phyloP scores from a whole-genome alignment of 23 tunicate species.

The Styela plicata region DNA sequence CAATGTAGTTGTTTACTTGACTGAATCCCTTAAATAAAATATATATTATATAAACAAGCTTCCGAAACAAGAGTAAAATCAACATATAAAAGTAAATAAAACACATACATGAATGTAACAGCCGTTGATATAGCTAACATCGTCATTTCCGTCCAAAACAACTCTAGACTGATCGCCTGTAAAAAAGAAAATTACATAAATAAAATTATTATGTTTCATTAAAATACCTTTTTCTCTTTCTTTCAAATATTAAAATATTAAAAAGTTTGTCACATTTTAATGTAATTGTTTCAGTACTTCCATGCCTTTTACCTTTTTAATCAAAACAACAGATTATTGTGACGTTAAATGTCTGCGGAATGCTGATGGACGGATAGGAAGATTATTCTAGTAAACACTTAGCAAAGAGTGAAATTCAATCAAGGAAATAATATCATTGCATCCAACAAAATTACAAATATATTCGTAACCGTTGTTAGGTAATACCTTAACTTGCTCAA shows the following conservation, averaged over 20 bases:
- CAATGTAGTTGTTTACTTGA: neutral
- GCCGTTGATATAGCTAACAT: neutral
- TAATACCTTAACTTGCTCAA: too few relatives aligned
- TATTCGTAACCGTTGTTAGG: too few relatives aligned
- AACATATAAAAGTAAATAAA: too few relatives aligned
- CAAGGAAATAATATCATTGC: too few relatives aligned
- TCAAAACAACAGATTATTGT: neutral
- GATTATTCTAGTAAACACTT: too few relatives aligned
- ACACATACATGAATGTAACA: neutral
- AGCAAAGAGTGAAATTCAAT: too few relatives aligned
- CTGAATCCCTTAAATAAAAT: neutral
- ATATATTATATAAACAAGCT: neutral
- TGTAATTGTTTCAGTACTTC: too few relatives aligned
- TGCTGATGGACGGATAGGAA: too few relatives aligned
- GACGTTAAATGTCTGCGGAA: too few relatives aligned
- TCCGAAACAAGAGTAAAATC: neutral
- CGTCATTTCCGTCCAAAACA: neutral
- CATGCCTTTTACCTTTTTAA: neutral
- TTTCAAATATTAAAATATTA: neutral
- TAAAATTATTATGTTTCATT: too few relatives aligned
- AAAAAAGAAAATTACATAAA: neutral
- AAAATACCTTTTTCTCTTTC: neutral
- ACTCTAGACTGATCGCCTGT: conserved; percentile 4
- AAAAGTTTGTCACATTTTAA: neutral
- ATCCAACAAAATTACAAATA: too few relatives aligned